These are phyloP conservation scores for Drosophila limbata DNA, from an alignment of 2,888 invertebrate genomes.

Conservation along the genomic window DNA sequence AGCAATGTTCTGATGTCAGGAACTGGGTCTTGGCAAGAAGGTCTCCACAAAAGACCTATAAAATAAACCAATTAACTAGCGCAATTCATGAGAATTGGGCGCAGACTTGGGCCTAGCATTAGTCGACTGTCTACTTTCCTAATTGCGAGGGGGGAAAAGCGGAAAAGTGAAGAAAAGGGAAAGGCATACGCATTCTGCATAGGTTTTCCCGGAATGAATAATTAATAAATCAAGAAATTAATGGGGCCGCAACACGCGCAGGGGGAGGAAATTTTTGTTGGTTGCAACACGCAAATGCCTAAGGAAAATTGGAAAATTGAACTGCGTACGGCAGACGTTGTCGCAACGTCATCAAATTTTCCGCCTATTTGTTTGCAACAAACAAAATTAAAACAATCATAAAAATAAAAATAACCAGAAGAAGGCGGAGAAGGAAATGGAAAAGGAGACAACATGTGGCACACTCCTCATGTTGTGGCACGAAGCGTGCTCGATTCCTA, in stretches of 20 bases:
- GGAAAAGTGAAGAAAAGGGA: neutral
- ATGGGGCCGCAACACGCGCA: conserved; percentile 78
- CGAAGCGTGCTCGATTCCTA: neutral
- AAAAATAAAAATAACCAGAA: conserved; percentile 67
- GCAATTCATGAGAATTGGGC: conserved; percentile 23
- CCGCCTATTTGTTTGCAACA: conserved; percentile 80
- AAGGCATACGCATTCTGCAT: conserved; percentile 39
- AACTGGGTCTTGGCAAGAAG: conserved; percentile 3
- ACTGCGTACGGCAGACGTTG: conserved; percentile 10
- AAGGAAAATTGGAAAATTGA: neutral
- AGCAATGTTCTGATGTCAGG: neutral
- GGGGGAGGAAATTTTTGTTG: conserved; percentile 7
- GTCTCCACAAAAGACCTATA: neutral
- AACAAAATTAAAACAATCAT: conserved; percentile 77
- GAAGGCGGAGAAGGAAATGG: neutral
- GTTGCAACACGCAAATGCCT: conserved; percentile 53
- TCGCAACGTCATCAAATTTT: conserved; percentile 65
- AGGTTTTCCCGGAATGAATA: conserved; percentile 64
- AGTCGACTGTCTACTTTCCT: conserved; percentile 3
- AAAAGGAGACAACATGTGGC: conserved; percentile 51
- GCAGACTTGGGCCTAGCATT: conserved; percentile 3
- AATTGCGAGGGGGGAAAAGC: neutral
- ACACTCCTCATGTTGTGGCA: conserved; percentile 43
- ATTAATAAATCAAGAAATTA: conserved; percentile 82
- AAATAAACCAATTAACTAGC: conserved; percentile 14